Conservation (phyloP, 1,140 invertebrate genomes). For the Meloidogyne hapla region DNA sequence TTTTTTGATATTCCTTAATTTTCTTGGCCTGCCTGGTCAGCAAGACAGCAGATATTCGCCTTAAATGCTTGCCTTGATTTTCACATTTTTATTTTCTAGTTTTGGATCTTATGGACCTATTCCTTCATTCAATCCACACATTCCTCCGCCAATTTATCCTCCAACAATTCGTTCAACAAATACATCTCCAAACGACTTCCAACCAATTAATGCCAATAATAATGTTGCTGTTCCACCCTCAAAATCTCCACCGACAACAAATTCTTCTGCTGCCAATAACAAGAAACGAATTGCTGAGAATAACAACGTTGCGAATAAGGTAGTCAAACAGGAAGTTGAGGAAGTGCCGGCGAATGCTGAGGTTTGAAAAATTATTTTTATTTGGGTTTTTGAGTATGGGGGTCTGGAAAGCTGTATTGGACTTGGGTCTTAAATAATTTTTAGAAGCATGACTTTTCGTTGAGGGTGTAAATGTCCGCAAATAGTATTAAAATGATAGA, state of each 20-base stretch:
- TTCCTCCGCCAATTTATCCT: constrained; percentile 15
- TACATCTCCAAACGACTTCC: neutral
- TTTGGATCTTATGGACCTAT: neutral
- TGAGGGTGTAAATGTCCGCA: too few relatives aligned
- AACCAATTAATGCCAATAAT: neutral
- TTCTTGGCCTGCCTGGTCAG: neutral
- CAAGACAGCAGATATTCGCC: too few relatives aligned
- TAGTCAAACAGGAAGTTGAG: constrained; percentile 14
- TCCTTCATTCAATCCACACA: constrained; percentile 11
- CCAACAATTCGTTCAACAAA: neutral
- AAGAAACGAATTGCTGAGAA: neutral
- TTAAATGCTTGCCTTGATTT: too few relatives aligned
- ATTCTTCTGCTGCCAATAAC: neutral
- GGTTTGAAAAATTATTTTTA: neutral
- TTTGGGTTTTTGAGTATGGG: too few relatives aligned
- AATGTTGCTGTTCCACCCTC: neutral
- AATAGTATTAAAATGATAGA: too few relatives aligned
- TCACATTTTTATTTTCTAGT: neutral
- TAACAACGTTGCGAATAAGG: neutral
- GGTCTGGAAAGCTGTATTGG: neutral
- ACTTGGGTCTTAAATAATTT: neutral
- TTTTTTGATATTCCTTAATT: neutral
- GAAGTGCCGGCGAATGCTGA: neutral
- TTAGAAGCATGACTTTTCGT: too few relatives aligned
- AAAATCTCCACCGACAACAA: neutral